phyloP scores from a whole-genome alignment of 2,888 invertebrate genomes.

The Antitype chi region DNA sequence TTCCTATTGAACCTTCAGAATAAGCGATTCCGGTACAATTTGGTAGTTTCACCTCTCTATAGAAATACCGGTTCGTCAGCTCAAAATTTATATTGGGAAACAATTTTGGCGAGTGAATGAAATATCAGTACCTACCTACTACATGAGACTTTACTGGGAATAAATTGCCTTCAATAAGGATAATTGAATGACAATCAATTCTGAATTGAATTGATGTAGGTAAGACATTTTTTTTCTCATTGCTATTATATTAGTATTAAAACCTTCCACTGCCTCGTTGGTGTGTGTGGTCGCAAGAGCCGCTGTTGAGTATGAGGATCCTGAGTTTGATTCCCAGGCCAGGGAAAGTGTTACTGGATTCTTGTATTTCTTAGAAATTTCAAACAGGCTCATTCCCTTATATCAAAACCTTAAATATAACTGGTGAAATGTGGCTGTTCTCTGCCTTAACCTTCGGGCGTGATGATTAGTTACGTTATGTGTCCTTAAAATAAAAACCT shows the following conservation, averaged over 20 bases:
- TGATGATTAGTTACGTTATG: not conserved
- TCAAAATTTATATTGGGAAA: constrained; percentile 19
- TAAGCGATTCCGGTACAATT: not conserved
- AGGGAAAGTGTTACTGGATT: not conserved
- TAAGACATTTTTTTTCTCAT: not conserved
- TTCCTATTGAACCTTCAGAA: constrained; percentile 14
- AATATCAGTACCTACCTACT: not conserved
- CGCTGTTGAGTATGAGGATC: not conserved
- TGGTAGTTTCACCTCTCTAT: constrained; percentile 10
- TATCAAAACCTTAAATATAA: not conserved
- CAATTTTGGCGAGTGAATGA: not conserved
- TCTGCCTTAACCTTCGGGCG: not conserved
- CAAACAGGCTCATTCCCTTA: not conserved
- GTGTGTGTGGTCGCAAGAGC: not conserved
- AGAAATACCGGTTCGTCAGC: not conserved
- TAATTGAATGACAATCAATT: not conserved
- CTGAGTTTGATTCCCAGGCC: not conserved
- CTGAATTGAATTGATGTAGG: not conserved
- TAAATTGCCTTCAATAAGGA: not conserved
- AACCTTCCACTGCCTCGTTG: not conserved
- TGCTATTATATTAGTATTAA: not conserved
- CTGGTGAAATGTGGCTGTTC: too few species aligned
- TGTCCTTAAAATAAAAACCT: not conserved
- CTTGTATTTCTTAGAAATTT: not conserved
- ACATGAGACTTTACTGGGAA: not conserved